These are phyloP conservation scores for Dicranocentrus wangi DNA, from an alignment of 2,888 invertebrate genomes.

Conservation along the genomic window DNA sequence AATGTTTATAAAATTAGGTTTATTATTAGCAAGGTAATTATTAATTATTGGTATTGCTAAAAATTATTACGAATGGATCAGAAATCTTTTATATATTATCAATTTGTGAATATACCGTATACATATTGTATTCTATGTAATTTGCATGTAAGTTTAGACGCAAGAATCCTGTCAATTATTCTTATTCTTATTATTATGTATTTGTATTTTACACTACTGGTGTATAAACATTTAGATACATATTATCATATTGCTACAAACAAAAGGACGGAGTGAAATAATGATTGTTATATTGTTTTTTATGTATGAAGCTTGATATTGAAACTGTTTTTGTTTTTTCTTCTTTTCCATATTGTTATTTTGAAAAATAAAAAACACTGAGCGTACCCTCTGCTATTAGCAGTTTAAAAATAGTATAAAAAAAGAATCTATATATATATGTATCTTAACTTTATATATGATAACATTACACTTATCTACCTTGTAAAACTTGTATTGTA, in stretches of 20 bases:
- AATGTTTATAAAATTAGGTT: slow-evolving; percentile 35
- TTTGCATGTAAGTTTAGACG: slow-evolving; percentile 5
- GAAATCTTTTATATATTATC: slow-evolving; percentile 3
- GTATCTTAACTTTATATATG: slow-evolving; percentile 3
- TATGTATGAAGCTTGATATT: slow-evolving; percentile 60
- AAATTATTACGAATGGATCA: background rate
- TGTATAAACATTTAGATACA: no score
- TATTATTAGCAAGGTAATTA: slow-evolving; percentile 1
- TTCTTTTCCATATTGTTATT: slow-evolving; percentile 22
- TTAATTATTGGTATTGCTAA: slow-evolving; percentile 2
- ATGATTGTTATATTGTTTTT: slow-evolving; percentile 57
- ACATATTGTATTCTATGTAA: slow-evolving; percentile 5
- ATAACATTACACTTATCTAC: background rate
- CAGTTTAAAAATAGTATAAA: background rate
- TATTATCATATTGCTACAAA: background rate
- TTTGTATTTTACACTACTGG: slow-evolving; percentile 18
- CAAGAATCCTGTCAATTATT: background rate
- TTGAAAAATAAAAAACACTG: background rate
- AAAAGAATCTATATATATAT: background rate
- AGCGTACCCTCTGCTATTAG: background rate
- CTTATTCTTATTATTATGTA: slow-evolving; percentile 1
- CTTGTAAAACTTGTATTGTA: slow-evolving; percentile 5
- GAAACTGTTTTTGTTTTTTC: slow-evolving; percentile 43
- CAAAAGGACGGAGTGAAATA: slow-evolving; percentile 24
- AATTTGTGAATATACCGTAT: background rate